These are phyloP conservation scores for Proctacanthus coquilletti DNA, from an alignment of 1,140 invertebrate genomes.

Conservation along the genomic window DNA sequence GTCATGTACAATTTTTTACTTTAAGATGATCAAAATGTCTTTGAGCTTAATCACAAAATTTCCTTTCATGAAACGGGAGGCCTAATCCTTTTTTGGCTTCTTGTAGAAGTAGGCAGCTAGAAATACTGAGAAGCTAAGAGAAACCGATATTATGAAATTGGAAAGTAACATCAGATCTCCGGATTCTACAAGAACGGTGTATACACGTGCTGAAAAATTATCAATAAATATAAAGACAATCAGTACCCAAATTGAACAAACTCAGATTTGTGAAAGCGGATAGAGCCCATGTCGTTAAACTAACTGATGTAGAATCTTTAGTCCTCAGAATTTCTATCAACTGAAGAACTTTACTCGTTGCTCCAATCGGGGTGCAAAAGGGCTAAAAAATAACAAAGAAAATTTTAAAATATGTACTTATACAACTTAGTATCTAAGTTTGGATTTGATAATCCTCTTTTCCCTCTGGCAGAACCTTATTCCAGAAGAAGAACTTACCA, in stretches of 20 bases:
- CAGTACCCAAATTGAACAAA: conserved; percentile 31
- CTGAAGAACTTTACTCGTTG: conserved; percentile 51
- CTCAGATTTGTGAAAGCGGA: conserved; percentile 54
- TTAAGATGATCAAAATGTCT: too few relatives aligned
- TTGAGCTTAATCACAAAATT: too few relatives aligned
- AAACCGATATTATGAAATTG: conserved; percentile 45
- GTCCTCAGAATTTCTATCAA: conserved; percentile 42
- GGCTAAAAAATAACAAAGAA: conserved; percentile 35
- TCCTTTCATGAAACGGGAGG: too few relatives aligned
- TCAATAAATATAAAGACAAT: conserved; percentile 5
- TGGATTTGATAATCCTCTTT: not conserved
- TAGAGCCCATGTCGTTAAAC: conserved; percentile 49
- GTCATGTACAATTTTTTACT: too few relatives aligned
- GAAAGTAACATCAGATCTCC: conserved; percentile 42
- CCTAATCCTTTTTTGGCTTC: conserved; percentile 9
- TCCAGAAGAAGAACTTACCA: conserved; percentile 35
- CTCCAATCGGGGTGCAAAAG: conserved; percentile 50
- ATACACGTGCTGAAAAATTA: conserved; percentile 42
- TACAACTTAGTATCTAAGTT: not conserved
- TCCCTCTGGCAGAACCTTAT: not conserved
- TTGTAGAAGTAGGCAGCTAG: conserved; percentile 39
- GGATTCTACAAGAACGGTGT: conserved; percentile 48
- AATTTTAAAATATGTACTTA: not conserved
- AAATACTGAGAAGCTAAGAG: conserved; percentile 41
- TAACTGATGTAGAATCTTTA: conserved; percentile 49